Conservation (phyloP, 2,888 invertebrate species). For the Oxyscelio sp. region DNA sequence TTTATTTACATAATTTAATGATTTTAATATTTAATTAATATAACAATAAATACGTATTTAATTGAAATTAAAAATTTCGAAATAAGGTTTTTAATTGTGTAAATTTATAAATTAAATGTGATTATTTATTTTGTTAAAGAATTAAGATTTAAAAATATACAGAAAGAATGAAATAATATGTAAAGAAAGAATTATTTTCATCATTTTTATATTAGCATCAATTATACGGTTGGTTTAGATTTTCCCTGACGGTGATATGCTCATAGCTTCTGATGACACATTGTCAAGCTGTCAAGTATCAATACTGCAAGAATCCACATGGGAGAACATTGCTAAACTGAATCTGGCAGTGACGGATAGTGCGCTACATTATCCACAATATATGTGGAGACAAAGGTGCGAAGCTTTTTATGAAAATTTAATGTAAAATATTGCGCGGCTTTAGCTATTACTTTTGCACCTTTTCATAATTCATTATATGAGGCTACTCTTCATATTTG, state of each 20-base stretch:
- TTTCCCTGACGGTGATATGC: constrained; percentile 59
- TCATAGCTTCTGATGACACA: constrained; percentile 68
- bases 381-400: constrained; percentile 60
- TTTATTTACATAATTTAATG: too few relatives aligned
- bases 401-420: constrained; percentile 57
- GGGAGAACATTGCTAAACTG: constrained; percentile 68
- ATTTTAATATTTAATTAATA: too few relatives aligned
- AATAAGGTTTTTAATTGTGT: too few relatives aligned
- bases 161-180: not conserved
- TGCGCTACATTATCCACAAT: constrained; percentile 61
- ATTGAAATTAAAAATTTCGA: too few relatives aligned
- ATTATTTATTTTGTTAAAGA: too few relatives aligned
- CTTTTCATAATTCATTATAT: constrained; percentile 4
- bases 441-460: constrained; percentile 2
- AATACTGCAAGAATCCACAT: constrained; percentile 68
- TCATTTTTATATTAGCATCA: constrained; percentile 44
- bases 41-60: too few relatives aligned
- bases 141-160: not conserved
- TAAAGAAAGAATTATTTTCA: constrained; percentile 8
- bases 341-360: constrained; percentile 74
- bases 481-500: too few relatives aligned
- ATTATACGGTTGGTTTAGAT: constrained; percentile 50
- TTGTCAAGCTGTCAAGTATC: constrained; percentile 73
- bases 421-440: constrained; percentile 11
- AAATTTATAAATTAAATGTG: too few relatives aligned